phyloP scores from a whole-genome alignment of 2,113 vertebrate species.

The Microcebus lehilahytsara region DNA sequence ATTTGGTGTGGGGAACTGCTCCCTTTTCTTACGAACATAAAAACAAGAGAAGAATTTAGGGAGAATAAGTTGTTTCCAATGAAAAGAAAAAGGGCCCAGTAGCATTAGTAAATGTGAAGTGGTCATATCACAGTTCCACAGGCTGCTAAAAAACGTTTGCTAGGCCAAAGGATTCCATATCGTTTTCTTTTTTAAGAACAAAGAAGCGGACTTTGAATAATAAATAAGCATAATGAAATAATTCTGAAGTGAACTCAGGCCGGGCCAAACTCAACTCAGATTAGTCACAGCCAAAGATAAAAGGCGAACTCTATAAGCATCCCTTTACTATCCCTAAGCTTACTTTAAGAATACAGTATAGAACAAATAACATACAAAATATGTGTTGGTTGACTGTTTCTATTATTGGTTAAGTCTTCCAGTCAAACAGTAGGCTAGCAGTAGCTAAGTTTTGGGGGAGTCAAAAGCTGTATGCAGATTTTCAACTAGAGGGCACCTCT shows the following conservation, averaged over 20 bases:
- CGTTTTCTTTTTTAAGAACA: conserved; percentile 38
- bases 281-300: conserved; percentile 8
- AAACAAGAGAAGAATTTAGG: not conserved
- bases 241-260: conserved; percentile 30
- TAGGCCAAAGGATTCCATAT: not conserved
- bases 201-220: conserved; percentile 7
- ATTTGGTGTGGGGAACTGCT: not conserved
- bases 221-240: conserved; percentile 1
- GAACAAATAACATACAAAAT: not conserved
- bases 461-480: not conserved
- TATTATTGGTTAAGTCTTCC: not conserved
- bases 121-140: not conserved
- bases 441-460: not conserved
- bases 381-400: not conserved
- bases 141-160: not conserved
- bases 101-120: not conserved
- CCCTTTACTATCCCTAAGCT: not conserved
- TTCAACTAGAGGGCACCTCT: not conserved
- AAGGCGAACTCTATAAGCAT: not conserved
- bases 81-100: not conserved
- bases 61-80: not conserved
- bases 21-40: not conserved
- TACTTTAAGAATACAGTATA: not conserved
- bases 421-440: not conserved
- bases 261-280: not conserved